These are phyloP conservation scores for Hippocampus abdominalis DNA, from an alignment of 2,113 vertebrate genomes.

Conservation along the genomic window DNA sequence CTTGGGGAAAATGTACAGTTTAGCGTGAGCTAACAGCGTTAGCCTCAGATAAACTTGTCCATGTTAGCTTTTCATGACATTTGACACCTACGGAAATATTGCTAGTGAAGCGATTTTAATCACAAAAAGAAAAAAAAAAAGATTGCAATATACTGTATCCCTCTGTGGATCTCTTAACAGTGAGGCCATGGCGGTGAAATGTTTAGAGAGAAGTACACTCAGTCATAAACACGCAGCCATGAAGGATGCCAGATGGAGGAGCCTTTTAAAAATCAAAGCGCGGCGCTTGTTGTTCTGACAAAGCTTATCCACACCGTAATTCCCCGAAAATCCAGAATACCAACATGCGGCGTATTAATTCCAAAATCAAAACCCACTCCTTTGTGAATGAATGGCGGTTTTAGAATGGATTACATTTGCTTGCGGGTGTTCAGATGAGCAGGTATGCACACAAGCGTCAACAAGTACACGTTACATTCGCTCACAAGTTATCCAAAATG, in stretches of 20 bases:
- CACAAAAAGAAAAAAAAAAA: background rate
- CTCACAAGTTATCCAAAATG: slow-evolving; percentile 8
- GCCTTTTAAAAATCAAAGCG: slow-evolving; percentile 58
- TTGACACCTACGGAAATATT: background rate
- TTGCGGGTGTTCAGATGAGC: slow-evolving; percentile 21
- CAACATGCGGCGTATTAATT: background rate
- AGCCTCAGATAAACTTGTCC: too few species aligned
- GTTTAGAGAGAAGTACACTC: slow-evolving; percentile 63
- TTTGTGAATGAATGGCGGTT: background rate
- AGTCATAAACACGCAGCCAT: slow-evolving; percentile 67
- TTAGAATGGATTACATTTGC: background rate
- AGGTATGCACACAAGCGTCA: background rate
- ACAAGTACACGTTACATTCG: background rate
- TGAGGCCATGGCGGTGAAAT: slow-evolving; percentile 33
- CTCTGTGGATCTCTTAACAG: background rate
- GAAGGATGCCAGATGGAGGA: slow-evolving; percentile 59
- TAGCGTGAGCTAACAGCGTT: too few species aligned
- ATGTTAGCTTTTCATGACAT: too few species aligned
- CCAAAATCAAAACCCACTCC: background rate
- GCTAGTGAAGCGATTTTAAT: background rate
- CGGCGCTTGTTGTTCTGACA: background rate
- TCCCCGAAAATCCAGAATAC: background rate
- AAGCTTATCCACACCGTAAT: background rate
- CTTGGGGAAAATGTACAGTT: too few species aligned
- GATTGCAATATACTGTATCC: background rate